Conservation (phyloP, 2,888 invertebrate genomes). For the Andrena camellia region DNA sequence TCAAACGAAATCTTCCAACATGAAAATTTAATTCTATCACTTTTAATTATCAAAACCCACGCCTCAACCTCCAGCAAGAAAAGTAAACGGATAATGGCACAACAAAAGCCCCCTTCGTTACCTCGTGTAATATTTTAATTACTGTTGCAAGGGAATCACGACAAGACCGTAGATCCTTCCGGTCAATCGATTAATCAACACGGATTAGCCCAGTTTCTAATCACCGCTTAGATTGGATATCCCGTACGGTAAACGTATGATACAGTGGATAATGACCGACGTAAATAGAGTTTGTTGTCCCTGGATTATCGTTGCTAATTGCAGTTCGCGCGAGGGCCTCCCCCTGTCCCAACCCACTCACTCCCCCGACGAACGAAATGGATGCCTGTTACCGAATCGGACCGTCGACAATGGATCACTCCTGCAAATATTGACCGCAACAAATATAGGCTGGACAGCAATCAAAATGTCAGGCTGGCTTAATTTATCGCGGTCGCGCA, state of each 20-base stretch:
- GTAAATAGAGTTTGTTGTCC: slow-evolving; percentile 64
- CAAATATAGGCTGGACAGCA: slow-evolving; percentile 47
- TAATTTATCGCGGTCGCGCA: slow-evolving; percentile 42
- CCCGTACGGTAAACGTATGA: slow-evolving; percentile 65
- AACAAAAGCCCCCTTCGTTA: too few relatives aligned
- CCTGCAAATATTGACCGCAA: slow-evolving; percentile 56
- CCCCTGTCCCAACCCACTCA: background rate
- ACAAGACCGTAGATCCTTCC: slow-evolving; percentile 12
- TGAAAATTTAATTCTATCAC: too few relatives aligned
- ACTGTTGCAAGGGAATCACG: background rate
- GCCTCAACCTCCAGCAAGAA: too few relatives aligned
- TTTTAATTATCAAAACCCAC: too few relatives aligned
- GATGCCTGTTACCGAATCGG: slow-evolving; percentile 31
- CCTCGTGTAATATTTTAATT: background rate
- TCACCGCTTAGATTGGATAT: slow-evolving; percentile 66
- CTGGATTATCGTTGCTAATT: slow-evolving; percentile 65
- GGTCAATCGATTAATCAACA: slow-evolving; percentile 66
- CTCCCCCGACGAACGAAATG: slow-evolving; percentile 34
- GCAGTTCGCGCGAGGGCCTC: slow-evolving; percentile 45
- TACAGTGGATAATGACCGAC: slow-evolving; percentile 61
- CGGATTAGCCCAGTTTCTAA: slow-evolving; percentile 56
- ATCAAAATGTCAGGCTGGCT: slow-evolving; percentile 51
- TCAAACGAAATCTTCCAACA: too few relatives aligned
- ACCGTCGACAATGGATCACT: slow-evolving; percentile 37
- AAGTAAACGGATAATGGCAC: too few relatives aligned